A percentile compares a stretch with the other conserved stretches of the same genome.
phyloP scores from a whole-genome alignment of 2,888 invertebrate genomes.

The Fragum fragum region DNA sequence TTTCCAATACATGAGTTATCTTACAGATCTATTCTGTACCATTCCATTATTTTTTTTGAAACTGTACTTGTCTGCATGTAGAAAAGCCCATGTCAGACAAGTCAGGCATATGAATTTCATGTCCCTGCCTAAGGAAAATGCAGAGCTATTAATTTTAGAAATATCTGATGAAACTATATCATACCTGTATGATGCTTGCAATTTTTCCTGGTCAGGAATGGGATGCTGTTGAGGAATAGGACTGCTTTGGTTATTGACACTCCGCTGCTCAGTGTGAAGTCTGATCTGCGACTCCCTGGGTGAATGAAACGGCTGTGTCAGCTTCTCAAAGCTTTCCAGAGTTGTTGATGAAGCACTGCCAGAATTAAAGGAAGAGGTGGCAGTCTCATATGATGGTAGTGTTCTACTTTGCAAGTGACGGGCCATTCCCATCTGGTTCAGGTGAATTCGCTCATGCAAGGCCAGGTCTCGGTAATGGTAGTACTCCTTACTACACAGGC shows the following conservation, averaged over 20 bases:
- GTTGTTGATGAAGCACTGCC: conserved; percentile 16
- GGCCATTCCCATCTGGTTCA: conserved; percentile 47
- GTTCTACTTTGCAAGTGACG: conserved; percentile 30
- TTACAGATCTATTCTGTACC: too few species aligned
- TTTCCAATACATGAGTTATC: too few species aligned
- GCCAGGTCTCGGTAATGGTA: conserved; percentile 47
- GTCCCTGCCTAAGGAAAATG: too few species aligned
- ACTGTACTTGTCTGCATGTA: too few species aligned
- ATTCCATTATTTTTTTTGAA: too few species aligned
- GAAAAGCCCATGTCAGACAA: too few species aligned
- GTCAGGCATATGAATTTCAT: too few species aligned
- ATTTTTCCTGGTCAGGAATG: conserved; percentile 5
- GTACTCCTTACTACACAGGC: conserved; percentile 57
- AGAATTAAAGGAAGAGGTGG: conserved; percentile 19
- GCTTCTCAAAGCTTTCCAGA: conserved; percentile 55
- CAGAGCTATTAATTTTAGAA: too few species aligned
- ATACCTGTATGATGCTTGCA: conserved; percentile 14
- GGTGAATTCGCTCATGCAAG: conserved; percentile 57
- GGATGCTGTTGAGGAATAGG: conserved; percentile 13
- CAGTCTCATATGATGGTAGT: conserved; percentile 40
- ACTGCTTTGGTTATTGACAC: conserved; percentile 22
- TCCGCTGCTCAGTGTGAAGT: conserved; percentile 7
- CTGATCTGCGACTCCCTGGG: conserved; percentile 29
- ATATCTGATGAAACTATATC: too few species aligned
- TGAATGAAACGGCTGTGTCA: conserved; percentile 43